phyloP scores from a whole-genome alignment of 2,113 vertebrate genomes.

The Pongo abelii region DNA sequence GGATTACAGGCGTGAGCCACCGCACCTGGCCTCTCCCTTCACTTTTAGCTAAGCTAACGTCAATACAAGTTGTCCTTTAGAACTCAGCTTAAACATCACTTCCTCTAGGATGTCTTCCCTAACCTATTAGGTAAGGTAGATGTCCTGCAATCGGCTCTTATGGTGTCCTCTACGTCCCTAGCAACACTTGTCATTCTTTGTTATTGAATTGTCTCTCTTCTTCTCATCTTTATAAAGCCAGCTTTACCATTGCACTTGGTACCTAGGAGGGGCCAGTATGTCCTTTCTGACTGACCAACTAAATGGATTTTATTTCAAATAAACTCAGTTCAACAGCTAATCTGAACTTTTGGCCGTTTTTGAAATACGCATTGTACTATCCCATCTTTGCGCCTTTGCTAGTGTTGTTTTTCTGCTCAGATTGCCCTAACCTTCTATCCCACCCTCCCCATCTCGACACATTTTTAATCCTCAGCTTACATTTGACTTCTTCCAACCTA shows the following conservation, averaged over 20 bases:
- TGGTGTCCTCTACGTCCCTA: background rate
- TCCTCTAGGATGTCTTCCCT: background rate
- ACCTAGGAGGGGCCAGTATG: background rate
- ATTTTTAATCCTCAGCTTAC: background rate
- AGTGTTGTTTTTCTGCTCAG: background rate
- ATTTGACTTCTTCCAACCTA: background rate
- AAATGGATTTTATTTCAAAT: background rate
- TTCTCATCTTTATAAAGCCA: background rate
- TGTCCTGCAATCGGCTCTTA: background rate
- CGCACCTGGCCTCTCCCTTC: background rate
- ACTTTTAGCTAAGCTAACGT: background rate
- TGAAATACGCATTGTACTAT: background rate
- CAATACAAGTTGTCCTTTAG: background rate
- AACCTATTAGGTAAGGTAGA: background rate
- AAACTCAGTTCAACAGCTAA: background rate
- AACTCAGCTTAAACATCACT: background rate
- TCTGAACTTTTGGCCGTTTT: slow-evolving; percentile 13
- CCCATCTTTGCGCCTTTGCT: background rate
- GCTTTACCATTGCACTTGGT: background rate
- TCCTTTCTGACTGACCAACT: background rate
- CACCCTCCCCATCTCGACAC: background rate
- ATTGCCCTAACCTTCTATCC: background rate
- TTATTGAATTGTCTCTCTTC: background rate
- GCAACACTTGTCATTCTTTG: background rate
- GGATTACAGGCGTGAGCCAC: too few relatives aligned